phyloP scores from a whole-genome alignment of 2,888 invertebrate genomes.

The Trachelus troglodyta region DNA sequence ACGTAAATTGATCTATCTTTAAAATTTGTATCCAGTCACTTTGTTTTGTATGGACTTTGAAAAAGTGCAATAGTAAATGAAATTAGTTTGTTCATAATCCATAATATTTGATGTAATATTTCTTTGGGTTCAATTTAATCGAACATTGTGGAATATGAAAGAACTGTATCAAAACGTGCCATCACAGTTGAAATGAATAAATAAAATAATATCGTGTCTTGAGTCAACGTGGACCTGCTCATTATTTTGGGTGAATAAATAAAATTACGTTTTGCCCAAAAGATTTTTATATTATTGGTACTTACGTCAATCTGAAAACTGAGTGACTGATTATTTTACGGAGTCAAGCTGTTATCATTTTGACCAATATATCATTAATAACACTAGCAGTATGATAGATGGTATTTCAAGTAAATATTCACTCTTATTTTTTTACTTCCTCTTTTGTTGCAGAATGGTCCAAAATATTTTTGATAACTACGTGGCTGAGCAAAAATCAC shows the following conservation, averaged over 20 bases:
- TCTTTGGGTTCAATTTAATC: neutral
- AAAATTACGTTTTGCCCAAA: neutral
- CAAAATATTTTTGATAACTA: neutral
- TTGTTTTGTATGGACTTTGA: too few species aligned
- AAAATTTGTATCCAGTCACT: too few species aligned
- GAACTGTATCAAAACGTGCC: neutral
- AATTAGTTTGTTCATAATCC: neutral
- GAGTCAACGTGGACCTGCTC: neutral
- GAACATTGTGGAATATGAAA: neutral
- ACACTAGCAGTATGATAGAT: neutral
- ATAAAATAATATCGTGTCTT: neutral
- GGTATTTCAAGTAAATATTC: neutral
- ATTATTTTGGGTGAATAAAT: neutral
- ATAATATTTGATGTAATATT: neutral
- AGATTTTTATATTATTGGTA: too few species aligned
- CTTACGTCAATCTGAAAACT: too few species aligned
- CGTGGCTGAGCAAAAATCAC: neutral
- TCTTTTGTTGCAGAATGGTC: neutral
- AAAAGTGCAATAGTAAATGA: neutral
- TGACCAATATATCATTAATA: neutral
- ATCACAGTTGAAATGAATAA: neutral
- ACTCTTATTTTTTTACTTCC: neutral
- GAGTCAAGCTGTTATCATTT: too few species aligned
- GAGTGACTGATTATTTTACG: too few species aligned
- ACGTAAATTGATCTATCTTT: too few species aligned